Base-by-base conservation (phyloP, 1,140 invertebrate species). In the Drosophila rhopaloa region DNA sequence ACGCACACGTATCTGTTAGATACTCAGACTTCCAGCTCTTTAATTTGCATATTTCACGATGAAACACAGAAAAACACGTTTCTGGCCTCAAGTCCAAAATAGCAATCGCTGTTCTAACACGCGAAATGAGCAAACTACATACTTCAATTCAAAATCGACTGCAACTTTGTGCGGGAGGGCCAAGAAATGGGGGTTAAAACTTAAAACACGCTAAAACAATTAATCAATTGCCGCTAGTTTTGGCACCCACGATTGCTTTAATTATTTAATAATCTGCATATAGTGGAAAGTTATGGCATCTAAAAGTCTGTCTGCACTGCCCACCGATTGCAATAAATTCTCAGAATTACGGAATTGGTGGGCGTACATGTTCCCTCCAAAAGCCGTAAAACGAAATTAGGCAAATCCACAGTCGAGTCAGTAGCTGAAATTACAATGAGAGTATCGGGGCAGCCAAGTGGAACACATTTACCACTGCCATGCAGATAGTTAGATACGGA, bases 311-410 rank as follows among this genome's bases (percentile, higher is more conserved):
- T 84, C 76, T 84, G 74, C 84, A 81, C 84, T 89, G 84, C 84
- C 84, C 85, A 89, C 84, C 65, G 77, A 73, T 63, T 81, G 77
- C 85, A 90, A 89, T 89, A 90, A 89, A 89, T 89, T 84, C 78
- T 72, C 46, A 14, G 61, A 54, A 74, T 62, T 73, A 59, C 68
- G 58, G 65, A 84, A 73, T 89, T 83, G 74, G 85, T 89, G 72
- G 84, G 84, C 85, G 84, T 84, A 77, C 79, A 78, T 54, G 78
- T 75, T 81, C 70, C 72, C 65, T 78, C 77, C 68, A 77, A 84
- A 59, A 72, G 62, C 61, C 82, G 68, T 89, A 81, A 73, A 76
- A 58, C 70, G 70, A 84, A 89, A 89, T 89, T 89, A 73, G 85
- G 80, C 80, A 90, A 89, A 80, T 88, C 83, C 80, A 88, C 79